Evolutionary conservation across 2,797 vertebrate genomes (phyloP), one percentile per base, ranked within the genome.

Genomic region (Ctenosaura bakeri): DNA sequence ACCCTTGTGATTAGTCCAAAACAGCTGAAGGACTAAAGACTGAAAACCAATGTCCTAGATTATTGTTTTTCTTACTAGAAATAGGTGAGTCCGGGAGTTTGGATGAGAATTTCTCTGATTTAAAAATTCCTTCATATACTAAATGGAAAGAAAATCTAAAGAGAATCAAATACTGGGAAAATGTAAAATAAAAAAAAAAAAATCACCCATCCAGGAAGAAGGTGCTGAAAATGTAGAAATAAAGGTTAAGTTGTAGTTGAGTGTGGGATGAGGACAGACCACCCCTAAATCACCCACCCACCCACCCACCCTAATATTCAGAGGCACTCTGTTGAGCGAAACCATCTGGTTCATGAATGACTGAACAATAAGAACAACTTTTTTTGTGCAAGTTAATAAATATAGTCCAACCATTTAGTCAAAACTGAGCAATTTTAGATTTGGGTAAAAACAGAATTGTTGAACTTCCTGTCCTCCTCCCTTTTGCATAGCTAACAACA

Each of bases 361-460:
- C 26, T 74, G 42, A 81, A 24, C 42, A 66, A 59, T 26, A 73
- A 88, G 80, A 59, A 38, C 87, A 76, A 50, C 13, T 29, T 29
- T 32, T 32, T 26, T n/a, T 46, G 52, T 83, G 35, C 9, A n/a
- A 74, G 69, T 74, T 83, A 46, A 88, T 46, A 76, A 59, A 83
- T 69, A 22, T 73, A 88, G 35, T 46, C 10, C 52, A 83, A 56
- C 24, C 73, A 74, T 74, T 35, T 59, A 42, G 66, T 88, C 79
- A 83, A 74, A 83, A 64, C 38, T 26, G 69, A 83, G 71, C 38
- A 56, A 76, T 50, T 83, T 71, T n/a, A 42, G 42, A 35, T 73
- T 64, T 59, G 56, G 88, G 74, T 50, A 76, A 76, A 46, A 62
- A 50, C 81, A 64, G 35, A 88, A 80, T 88, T 73, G 74, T 88